These are phyloP conservation scores for Beaufortia kweichowensis DNA, from an alignment of 2,113 vertebrate species.

Conservation along the genomic window DNA sequence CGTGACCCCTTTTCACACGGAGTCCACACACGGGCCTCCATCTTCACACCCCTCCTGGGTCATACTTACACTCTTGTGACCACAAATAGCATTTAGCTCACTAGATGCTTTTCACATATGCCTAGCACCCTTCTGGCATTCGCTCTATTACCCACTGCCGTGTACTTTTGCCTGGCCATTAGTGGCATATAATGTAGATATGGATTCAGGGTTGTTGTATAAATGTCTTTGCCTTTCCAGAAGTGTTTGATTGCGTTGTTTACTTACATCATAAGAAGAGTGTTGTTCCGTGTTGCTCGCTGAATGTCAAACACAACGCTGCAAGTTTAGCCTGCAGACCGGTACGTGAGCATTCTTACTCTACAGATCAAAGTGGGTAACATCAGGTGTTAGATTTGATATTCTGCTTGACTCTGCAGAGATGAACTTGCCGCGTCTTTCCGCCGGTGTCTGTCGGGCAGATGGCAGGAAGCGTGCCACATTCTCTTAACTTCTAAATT, in stretches of 20 bases:
- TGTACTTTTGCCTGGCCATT: conserved; percentile 13
- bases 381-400: background rate
- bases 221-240: conserved; percentile 46
- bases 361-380: conserved; percentile 12
- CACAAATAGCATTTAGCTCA: conserved; percentile 56
- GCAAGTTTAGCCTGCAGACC: background rate
- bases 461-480: conserved; percentile 53
- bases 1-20: conserved; percentile 21
- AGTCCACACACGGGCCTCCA: conserved; percentile 16
- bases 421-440: conserved; percentile 1
- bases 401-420: background rate
- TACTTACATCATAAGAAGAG: background rate
- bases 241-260: conserved; percentile 30
- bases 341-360: background rate
- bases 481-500: conserved; percentile 37
- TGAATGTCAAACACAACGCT: conserved; percentile 2
- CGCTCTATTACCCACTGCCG: background rate
- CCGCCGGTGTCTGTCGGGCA: conserved; percentile 39
- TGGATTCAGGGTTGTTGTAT: conserved; percentile 58
- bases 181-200: background rate
- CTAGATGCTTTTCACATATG: conserved; percentile 62
- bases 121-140: conserved; percentile 33
- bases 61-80: conserved; percentile 65
- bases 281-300: conserved; percentile 25
- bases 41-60: conserved; percentile 51